Conservation (phyloP, 2,888 invertebrate species). For the Drosophila dives region DNA sequence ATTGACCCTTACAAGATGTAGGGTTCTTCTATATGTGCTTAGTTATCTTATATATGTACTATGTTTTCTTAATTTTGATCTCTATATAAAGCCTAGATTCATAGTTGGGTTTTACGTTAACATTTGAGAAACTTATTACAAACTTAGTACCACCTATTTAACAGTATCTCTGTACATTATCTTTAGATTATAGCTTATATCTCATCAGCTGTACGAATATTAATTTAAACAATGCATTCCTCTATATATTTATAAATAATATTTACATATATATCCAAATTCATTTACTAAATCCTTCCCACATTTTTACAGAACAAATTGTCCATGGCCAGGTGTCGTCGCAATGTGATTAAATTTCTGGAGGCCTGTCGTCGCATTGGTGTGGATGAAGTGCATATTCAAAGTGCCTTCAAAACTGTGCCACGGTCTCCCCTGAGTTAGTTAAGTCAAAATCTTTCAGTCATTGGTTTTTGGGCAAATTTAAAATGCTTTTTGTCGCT, state of each 20-base stretch:
- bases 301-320: constrained; percentile 92
- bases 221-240: not conserved
- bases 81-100: not conserved
- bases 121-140: too few relatives aligned
- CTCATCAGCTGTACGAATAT: not conserved
- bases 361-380: constrained; percentile 97
- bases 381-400: constrained; percentile 93
- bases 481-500: constrained; percentile 31
- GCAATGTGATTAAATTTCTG: constrained; percentile 97
- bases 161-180: not conserved
- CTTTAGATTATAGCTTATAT: not conserved
- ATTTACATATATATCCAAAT: not conserved
- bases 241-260: not conserved
- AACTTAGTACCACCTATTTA: too few relatives aligned
- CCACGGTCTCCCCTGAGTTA: constrained; percentile 22
- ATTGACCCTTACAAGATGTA: too few relatives aligned
- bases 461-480: constrained; percentile 40
- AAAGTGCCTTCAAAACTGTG: constrained; percentile 38
- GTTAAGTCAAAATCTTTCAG: constrained; percentile 7
- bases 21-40: too few relatives aligned
- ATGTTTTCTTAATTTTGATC: not conserved
- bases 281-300: not conserved
- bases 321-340: constrained; percentile 96
- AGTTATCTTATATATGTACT: too few relatives aligned
- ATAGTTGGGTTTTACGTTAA: not conserved